Evolutionary conservation across 2,113 vertebrate genomes (phyloP), one percentile per base, ranked within the genome.

Genomic region (Trichechus manatus): DNA sequence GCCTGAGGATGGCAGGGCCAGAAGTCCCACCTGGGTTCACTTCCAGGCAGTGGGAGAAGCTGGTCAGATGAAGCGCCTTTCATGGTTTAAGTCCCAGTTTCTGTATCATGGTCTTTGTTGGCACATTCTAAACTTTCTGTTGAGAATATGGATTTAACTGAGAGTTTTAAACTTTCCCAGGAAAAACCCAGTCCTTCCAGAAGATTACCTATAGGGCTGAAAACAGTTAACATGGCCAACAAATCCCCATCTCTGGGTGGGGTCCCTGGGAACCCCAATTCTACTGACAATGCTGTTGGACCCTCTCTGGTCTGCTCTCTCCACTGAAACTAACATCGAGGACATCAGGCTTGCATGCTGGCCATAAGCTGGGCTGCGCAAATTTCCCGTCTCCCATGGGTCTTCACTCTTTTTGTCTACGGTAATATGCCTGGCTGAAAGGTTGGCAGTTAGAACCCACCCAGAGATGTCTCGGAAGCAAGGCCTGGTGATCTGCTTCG

Each of bases 241-340:
- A 27, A 63, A 33, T 0, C 17, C 47, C 0, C 1, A 10, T 4
- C 20, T 2, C 36, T 23, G 17, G 74, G 27, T 6, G 17, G 29
- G 19, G n/a, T 27, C 27, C 1, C 15, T 36, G 53, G 5, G 39
- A 89, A 72, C 23, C 20, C 33, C 0, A 4, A 0, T 5, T 33
- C 36, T 6, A 9, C n/a, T 17, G 1, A 0, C 1, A 20, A 15
- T 1, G 9, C 33, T 10, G 17, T 2, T 9, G 1, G 4, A 14
- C 31, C 2, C 42, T 9, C 1, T 17, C 39, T 3, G 14, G 31
- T 29, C 0, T 3, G 1, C 13, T 17, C 4, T 9, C 42, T 44
- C 1, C n/a, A 5, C 6, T 15, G 61, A 9, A 10, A 6, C 1
- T 0, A 25, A 2, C 9, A 15, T 4, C 0, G 0, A 10, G 50